These are phyloP conservation scores for Drosophila kohkoa DNA, from an alignment of 1,140 invertebrate genomes.

Conservation along the genomic window DNA sequence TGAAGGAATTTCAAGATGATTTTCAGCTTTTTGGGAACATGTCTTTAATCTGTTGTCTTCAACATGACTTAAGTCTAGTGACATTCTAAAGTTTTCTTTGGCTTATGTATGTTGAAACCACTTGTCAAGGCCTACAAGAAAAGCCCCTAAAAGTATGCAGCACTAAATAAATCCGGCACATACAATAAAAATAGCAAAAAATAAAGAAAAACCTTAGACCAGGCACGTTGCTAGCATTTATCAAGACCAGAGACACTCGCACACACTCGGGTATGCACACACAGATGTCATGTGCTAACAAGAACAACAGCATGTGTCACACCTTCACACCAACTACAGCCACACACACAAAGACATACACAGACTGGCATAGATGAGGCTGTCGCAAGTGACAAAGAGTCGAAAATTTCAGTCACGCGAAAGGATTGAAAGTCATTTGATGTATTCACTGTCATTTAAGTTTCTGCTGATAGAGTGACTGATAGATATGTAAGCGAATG, in stretches of 20 bases:
- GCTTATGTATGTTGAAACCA: slow-evolving; percentile 15
- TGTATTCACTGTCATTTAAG: slow-evolving; percentile 80
- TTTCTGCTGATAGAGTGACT: slow-evolving; percentile 66
- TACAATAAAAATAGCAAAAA: slow-evolving; percentile 14
- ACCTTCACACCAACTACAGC: slow-evolving; percentile 22
- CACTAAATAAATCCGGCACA: slow-evolving; percentile 38
- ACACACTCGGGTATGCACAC: slow-evolving; percentile 26
- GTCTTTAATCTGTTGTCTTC: not conserved
- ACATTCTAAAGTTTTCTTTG: slow-evolving; percentile 19
- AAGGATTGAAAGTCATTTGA: slow-evolving; percentile 81
- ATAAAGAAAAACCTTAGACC: slow-evolving; percentile 52
- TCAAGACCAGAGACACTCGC: slow-evolving; percentile 45
- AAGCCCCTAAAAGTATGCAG: slow-evolving; percentile 4
- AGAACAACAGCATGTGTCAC: slow-evolving; percentile 36
- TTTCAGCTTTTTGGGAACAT: not conserved
- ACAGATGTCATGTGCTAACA: slow-evolving; percentile 53
- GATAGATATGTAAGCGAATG: slow-evolving; percentile 54
- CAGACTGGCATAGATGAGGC: slow-evolving; percentile 35
- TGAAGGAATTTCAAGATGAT: not conserved
- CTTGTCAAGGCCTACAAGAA: slow-evolving; percentile 33
- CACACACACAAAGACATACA: not conserved
- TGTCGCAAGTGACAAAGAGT: slow-evolving; percentile 73
- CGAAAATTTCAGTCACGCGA: slow-evolving; percentile 80
- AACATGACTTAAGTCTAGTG: slow-evolving; percentile 1
- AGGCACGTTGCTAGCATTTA: slow-evolving; percentile 74